Percentiles rank a stretch among this genome's conserved stretches.
phyloP scores from a whole-genome alignment of 1,140 invertebrate species.

The Drosophila simulans region DNA sequence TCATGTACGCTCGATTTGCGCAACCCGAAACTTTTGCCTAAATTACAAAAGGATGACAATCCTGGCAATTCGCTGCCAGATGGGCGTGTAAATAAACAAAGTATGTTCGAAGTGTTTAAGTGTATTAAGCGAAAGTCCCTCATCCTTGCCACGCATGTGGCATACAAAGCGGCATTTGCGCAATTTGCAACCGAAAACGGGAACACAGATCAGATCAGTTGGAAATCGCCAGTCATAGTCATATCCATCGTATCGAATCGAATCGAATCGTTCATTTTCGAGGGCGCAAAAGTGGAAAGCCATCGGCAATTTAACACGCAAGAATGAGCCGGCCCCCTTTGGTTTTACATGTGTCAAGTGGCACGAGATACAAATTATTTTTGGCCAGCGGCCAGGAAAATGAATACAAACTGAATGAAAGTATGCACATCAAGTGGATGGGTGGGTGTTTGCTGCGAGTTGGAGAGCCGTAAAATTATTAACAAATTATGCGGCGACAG shows the following conservation, averaged over 20 bases:
- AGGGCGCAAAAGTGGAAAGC: slow-evolving; percentile 5
- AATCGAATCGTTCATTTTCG: too few relatives aligned
- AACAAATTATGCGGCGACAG: slow-evolving; percentile 65
- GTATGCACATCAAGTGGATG: slow-evolving; percentile 23
- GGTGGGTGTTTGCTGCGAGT: background rate
- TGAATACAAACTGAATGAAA: background rate
- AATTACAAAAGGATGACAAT: slow-evolving; percentile 50
- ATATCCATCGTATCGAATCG: too few relatives aligned
- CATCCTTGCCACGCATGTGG: slow-evolving; percentile 37
- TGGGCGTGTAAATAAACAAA: slow-evolving; percentile 16
- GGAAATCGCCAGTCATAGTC: slow-evolving; percentile 48
- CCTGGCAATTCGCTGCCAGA: slow-evolving; percentile 23
- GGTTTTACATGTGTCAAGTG: slow-evolving; percentile 29
- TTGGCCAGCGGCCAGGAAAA: slow-evolving; percentile 38
- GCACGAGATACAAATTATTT: slow-evolving; percentile 34
- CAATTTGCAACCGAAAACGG: slow-evolving; percentile 48
- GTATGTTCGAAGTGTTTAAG: slow-evolving; percentile 56
- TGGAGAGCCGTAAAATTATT: slow-evolving; percentile 36
- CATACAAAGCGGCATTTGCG: slow-evolving; percentile 63
- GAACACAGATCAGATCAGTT: slow-evolving; percentile 8
- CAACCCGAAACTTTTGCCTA: slow-evolving; percentile 1
- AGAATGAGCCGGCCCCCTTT: slow-evolving; percentile 1
- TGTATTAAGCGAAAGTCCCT: slow-evolving; percentile 39
- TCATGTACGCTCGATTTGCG: slow-evolving; percentile 30
- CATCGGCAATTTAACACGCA: slow-evolving; percentile 20